These are phyloP conservation scores for Burhinus oedicnemus DNA, from an alignment of 2,113 vertebrate species.

Conservation along the genomic window DNA sequence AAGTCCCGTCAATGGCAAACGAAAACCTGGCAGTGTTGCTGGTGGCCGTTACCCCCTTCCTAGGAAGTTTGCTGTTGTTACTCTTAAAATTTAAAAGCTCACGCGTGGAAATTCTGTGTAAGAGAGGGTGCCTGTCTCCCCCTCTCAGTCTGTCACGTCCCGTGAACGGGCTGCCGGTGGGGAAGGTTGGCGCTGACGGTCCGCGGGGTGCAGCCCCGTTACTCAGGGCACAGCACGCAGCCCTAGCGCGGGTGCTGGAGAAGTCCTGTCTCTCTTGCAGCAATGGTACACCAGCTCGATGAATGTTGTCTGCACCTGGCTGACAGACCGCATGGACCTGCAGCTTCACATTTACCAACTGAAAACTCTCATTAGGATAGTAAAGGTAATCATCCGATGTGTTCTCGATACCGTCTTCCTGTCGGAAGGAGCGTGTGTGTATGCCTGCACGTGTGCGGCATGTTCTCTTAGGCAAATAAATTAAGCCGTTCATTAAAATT, in stretches of 20 bases:
- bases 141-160: background rate
- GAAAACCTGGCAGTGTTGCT: background rate
- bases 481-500: background rate
- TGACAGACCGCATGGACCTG: constrained; percentile 98
- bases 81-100: background rate
- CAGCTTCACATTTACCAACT: constrained; percentile 99
- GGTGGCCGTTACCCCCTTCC: background rate
- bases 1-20: background rate
- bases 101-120: background rate
- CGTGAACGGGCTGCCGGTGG: background rate
- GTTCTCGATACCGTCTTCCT: background rate
- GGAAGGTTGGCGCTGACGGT: background rate
- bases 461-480: background rate
- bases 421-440: rapidly evolving
- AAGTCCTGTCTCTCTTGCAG: constrained; percentile 95
- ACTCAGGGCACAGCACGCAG: background rate
- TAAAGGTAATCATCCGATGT: constrained; percentile 83
- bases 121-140: background rate
- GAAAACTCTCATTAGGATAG: constrained; percentile 99
- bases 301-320: constrained; percentile 97
- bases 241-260: constrained; percentile 83
- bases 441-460: background rate
- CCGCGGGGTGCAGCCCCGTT: background rate
- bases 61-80: background rate
- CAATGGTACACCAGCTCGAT: constrained; percentile 99